Base-by-base conservation (phyloP, 2,797 vertebrate genomes). In the Setipinna tenuifilis region DNA sequence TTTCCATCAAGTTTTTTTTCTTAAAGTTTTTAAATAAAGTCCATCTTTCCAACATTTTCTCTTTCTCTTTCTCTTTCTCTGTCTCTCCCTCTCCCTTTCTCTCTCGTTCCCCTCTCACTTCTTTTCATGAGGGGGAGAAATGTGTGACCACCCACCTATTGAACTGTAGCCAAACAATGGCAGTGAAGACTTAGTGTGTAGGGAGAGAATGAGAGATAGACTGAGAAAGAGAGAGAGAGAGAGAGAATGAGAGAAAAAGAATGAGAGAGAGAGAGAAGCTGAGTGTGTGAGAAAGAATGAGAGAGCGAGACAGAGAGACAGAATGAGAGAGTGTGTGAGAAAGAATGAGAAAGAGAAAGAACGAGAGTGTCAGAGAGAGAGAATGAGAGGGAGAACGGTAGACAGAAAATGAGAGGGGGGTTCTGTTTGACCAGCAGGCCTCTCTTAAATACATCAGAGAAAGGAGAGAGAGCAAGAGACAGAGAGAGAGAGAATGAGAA, bases 321-420 rank as follows among this genome's bases (percentile, higher is more conserved):
- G 17, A 35, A 35, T n/a, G 12, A 48, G 86, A 58, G 28, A 48
- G 28, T 35, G 44, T 78, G 12, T 16, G 21, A 16, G 59, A 75
- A 44, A 75, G 85, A 85, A 7, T 35, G 25, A 44, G 50, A 85
- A 23, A 2, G 85, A 35, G 7, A 57, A 84, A 35, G 46, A 21
- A 82, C 82, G 68, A 21, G 35, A 6, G 54, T 14, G 54, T n/a
- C 11, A 46, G 17, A 31, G 35, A 41, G 80, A 86, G 28, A 35
- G 62, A 84, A 7, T 28, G 58, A 23, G 58, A 83, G 16, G 0
- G 61, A 83, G 6, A 61, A 12, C 2, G 25, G 5, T 12, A 50
- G 46, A 54, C 19, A 35, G 28, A 81, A n/a, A 54, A 14, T 46
- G 62, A 82, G 54, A 35, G 62, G 9, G 7, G 28, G 48, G 10